Percentiles rank a stretch among this genome's conserved stretches.
Evolutionary conservation across 37 sponge, comb jelly and placozoan genomes (phyloP).

Genomic region (Agelas oroides): DNA sequence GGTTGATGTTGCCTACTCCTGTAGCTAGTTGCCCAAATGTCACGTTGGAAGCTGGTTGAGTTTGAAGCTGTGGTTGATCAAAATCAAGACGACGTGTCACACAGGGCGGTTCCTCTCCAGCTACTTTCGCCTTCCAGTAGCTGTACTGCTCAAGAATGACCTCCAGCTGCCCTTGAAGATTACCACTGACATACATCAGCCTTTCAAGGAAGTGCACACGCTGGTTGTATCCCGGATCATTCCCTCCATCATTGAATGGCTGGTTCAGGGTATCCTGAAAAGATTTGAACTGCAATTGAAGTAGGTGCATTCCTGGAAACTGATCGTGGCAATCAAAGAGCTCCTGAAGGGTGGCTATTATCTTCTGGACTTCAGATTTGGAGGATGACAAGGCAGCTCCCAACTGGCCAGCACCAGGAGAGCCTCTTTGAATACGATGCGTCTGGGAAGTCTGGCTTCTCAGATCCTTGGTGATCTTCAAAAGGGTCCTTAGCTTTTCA

Average conservation of each 20-base stretch:
- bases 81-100: not conserved
- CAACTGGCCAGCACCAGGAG: slow-evolving; percentile 20
- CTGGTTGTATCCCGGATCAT: slow-evolving; percentile 13
- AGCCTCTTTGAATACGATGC: slow-evolving; percentile 29
- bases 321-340: not conserved
- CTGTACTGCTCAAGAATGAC: slow-evolving; percentile 17
- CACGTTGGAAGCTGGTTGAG: not conserved
- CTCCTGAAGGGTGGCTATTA: not conserved
- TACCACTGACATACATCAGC: slow-evolving; percentile 21
- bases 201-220: slow-evolving; percentile 12
- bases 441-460: not conserved
- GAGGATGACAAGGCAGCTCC: not conserved
- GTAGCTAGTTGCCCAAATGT: no score
- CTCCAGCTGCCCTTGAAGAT: slow-evolving; percentile 3
- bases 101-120: not conserved
- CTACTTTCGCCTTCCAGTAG: not conserved
- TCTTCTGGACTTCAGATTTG: not conserved
- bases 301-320: slow-evolving; percentile 3
- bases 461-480: no score
- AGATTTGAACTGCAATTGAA: not conserved
- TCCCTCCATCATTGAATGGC: slow-evolving; percentile 22
- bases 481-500: no score
- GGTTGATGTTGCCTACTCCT: no score
- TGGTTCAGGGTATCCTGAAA: not conserved
- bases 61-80: not conserved